These are phyloP conservation scores for Octomys mimax DNA, from an alignment of 2,797 vertebrate species.

Conservation along the genomic window DNA sequence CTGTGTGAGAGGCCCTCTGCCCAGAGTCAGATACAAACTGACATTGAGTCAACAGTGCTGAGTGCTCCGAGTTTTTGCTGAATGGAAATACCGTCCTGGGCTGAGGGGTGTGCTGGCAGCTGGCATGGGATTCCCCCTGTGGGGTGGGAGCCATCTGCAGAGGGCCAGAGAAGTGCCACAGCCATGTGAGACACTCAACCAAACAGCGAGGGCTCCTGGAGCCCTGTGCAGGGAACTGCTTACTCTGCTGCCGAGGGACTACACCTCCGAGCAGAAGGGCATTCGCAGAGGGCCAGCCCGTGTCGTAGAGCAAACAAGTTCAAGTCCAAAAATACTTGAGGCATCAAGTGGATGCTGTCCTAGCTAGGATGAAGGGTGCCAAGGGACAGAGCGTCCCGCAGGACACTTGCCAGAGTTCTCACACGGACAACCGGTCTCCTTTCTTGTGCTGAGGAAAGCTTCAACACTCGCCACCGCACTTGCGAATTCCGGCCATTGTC, in stretches of 20 bases:
- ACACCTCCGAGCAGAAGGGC: background rate
- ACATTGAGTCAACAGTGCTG: background rate
- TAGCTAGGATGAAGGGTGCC: conserved; percentile 35
- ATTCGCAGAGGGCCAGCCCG: conserved; percentile 23
- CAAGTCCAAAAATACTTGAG: conserved; percentile 55
- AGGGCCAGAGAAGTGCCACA: background rate
- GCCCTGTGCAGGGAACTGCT: background rate
- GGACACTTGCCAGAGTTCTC: conserved; percentile 49
- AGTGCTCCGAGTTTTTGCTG: background rate
- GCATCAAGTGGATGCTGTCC: conserved; percentile 1
- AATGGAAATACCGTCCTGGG: background rate
- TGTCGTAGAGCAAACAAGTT: conserved; percentile 38
- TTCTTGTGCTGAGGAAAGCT: background rate
- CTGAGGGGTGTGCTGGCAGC: fast-evolving
- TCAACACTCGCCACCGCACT: background rate
- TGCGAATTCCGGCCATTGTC: conserved; percentile 46
- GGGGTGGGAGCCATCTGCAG: background rate
- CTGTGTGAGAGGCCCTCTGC: fast-evolving
- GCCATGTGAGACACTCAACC: fast-evolving
- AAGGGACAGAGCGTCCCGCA: conserved; percentile 56
- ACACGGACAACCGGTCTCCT: background rate
- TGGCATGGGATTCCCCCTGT: too few species aligned
- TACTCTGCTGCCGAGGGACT: conserved; percentile 31
- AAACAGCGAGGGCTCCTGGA: background rate
- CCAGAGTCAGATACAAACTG: background rate